Evolutionary conservation across 2,797 vertebrate genomes (phyloP), one percentile per base, ranked within the genome.

Genomic region (Huso huso): DNA sequence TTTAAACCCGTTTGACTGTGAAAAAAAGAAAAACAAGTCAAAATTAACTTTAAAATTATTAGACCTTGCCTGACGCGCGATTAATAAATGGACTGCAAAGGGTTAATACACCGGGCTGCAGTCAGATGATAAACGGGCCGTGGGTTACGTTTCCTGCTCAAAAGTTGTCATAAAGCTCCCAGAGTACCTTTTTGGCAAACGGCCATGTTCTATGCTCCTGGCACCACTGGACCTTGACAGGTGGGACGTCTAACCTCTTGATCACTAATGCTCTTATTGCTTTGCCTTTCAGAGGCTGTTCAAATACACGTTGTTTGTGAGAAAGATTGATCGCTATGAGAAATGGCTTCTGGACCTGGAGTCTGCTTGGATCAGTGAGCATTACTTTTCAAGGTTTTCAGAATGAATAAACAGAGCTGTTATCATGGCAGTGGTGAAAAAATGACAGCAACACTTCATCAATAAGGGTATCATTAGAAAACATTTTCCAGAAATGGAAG

Each of bases 391-490:
- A 75, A 81, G 79, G 78, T 75, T 79, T 74, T 71, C 70, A 76
- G 82, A 81, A 83, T 82, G 74, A 84, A 83, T 67, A 79, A 77
- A 81, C 68, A 81, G 71, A 78, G 74, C 69, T 65, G 73, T 78
- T 79, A 85, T 81, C 72, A 82, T 84, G 66, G 66, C 62, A 68
- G 73, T 65, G 69, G 80, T 79, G 72, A 79, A 81, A 78, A 53
- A 49, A 66, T 65, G 70, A 79, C 73, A 78, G 71, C 64, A 51
- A 60, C 73, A 69, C 71, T 78, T 73, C 67, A 82, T 86, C 78
- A 82, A 68, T 63, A 66, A 50, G 72, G 11, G 49, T 48, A 65
- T 62, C 70, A 66, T 72, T 75, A 75, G 77, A 74, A 71, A 75
- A 61, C 73, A 63, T 70, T 71, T 63, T 66, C 67, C 55, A 37